These are phyloP conservation scores for Neodiprion lecontei DNA, from an alignment of 1,140 invertebrate genomes.

Conservation along the genomic window DNA sequence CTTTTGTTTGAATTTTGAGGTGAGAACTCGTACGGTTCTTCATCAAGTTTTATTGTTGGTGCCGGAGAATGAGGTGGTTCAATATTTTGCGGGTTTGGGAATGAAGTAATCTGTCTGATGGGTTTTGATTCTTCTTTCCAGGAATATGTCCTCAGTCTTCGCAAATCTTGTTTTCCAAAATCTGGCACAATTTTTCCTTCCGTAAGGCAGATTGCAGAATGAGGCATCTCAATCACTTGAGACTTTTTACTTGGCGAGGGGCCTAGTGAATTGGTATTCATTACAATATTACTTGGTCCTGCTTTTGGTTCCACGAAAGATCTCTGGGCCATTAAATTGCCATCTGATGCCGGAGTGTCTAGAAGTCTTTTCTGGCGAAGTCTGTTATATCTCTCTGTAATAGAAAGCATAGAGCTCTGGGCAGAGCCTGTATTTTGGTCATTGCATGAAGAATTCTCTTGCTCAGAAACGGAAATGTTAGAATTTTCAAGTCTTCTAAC, in stretches of 20 bases:
- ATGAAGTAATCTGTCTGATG: background rate
- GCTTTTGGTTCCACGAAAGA: background rate
- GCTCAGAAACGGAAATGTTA: background rate
- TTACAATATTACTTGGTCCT: background rate
- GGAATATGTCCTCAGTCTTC: background rate
- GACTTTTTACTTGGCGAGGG: background rate
- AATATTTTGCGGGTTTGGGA: slow-evolving; percentile 4
- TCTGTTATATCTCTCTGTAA: slow-evolving; percentile 3
- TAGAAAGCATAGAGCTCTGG: background rate
- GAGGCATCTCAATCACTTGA: background rate
- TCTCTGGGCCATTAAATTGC: no score
- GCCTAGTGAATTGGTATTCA: background rate
- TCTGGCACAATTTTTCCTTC: background rate
- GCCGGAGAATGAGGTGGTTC: background rate
- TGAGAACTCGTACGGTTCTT: background rate
- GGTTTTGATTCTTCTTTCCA: background rate
- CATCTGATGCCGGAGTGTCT: background rate
- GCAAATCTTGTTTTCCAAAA: background rate
- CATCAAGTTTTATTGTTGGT: background rate
- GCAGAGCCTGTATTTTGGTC: background rate
- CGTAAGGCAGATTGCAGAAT: background rate
- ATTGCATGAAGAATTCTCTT: background rate
- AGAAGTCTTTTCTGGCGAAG: background rate
- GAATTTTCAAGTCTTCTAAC: background rate
- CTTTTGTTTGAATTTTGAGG: background rate